A percentile compares a stretch with the other conserved stretches of the same genome.
phyloP scores from a whole-genome alignment of 2,113 vertebrate species.

The Donacobius atricapilla region DNA sequence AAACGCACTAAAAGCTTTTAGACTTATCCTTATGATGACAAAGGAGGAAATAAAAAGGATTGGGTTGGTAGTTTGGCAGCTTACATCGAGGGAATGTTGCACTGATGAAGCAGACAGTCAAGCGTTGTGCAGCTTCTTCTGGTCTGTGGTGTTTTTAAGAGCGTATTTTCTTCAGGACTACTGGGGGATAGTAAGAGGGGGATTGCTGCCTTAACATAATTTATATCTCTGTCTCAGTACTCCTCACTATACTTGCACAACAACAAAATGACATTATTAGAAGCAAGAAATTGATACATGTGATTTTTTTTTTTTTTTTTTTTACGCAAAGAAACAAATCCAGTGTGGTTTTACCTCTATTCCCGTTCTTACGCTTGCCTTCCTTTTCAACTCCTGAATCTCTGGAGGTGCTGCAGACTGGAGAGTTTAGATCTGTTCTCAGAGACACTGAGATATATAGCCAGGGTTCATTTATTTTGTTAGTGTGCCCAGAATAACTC shows the following conservation, averaged over 20 bases:
- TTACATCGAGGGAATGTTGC: background rate
- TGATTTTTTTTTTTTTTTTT: background rate
- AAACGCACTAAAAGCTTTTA: constrained; percentile 62
- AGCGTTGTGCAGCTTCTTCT: background rate
- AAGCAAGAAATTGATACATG: background rate
- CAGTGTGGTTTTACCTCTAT: background rate
- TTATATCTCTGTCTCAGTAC: background rate
- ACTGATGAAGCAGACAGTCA: background rate
- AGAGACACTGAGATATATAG: background rate
- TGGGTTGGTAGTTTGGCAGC: constrained; percentile 62
- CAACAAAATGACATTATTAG: background rate
- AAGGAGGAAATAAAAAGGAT: constrained; percentile 54
- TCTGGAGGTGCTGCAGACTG: background rate
- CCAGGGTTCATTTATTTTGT: constrained; percentile 29
- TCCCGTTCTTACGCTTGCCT: background rate
- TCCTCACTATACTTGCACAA: background rate
- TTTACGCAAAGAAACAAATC: background rate
- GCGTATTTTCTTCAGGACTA: background rate
- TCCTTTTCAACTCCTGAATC: background rate
- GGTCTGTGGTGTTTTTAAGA: background rate
- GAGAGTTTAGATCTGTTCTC: background rate
- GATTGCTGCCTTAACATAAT: background rate
- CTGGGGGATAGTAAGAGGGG: background rate
- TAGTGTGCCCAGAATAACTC: constrained; percentile 30
- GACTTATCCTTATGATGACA: constrained; percentile 52